These are phyloP conservation scores for Tragelaphus eurycerus DNA, from an alignment of 2,797 vertebrate species.

Conservation along the genomic window DNA sequence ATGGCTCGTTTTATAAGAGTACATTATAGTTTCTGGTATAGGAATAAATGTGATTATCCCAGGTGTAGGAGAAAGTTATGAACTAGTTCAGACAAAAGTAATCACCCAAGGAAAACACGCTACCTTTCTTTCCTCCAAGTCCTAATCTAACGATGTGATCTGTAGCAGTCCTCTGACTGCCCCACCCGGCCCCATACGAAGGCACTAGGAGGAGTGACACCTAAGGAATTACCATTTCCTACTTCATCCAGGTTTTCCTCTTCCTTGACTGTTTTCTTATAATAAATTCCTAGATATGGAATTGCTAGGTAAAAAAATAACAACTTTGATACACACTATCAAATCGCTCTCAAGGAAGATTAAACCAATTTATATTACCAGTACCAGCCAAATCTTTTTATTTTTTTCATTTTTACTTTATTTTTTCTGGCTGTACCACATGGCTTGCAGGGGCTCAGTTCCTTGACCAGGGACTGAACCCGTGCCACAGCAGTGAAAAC, in stretches of 20 bases:
- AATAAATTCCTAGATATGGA: neutral
- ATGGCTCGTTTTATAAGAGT: neutral
- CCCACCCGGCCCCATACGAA: neutral
- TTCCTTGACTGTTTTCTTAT: neutral
- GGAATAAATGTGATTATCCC: neutral
- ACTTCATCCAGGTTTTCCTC: neutral
- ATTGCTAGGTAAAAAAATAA: neutral
- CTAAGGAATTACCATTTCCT: neutral
- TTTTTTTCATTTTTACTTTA: neutral
- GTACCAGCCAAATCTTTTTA: neutral
- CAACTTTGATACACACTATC: neutral
- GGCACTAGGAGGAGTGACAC: neutral
- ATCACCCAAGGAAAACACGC: neutral
- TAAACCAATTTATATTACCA: slow-evolving; percentile 9
- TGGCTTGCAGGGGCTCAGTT: neutral
- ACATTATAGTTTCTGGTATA: neutral
- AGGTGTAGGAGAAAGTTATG: neutral
- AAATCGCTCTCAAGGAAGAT: slow-evolving; percentile 11
- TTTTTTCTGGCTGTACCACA: neutral
- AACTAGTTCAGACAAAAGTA: slow-evolving; percentile 29
- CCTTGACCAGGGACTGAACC: neutral
- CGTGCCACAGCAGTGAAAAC: neutral
- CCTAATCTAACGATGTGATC: neutral
- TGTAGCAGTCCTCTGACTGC: neutral
- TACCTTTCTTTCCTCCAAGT: neutral